Conservation (phyloP, 2,888 invertebrate genomes). For the Cepaea hortensis region DNA sequence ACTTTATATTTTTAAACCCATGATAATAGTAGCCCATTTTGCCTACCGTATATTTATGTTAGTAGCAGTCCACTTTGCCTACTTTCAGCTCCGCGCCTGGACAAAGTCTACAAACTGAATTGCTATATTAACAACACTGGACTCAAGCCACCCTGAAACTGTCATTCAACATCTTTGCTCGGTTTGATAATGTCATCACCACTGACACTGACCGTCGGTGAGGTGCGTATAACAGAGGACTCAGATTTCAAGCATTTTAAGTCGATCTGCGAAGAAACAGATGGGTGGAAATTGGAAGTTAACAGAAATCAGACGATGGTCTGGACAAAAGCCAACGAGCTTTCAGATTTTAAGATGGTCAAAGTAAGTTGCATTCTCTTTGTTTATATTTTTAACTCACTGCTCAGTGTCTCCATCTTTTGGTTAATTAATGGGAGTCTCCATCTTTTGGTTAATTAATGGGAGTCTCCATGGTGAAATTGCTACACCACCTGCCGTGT, state of each 20-base stretch:
- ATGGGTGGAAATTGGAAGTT: constrained; percentile 89
- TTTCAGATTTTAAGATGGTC: constrained; percentile 81
- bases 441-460: no score
- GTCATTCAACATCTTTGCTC: not conserved
- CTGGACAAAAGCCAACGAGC: constrained; percentile 81
- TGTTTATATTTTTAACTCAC: not conserved
- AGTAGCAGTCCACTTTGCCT: no score
- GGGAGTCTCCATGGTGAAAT: no score
- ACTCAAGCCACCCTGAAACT: no score
- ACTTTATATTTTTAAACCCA: no score
- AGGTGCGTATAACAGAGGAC: constrained; percentile 90
- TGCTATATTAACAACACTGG: no score
- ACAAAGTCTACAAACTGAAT: no score
- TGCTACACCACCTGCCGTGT: no score
- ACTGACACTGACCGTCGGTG: constrained; percentile 79
- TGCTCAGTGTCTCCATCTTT: not conserved
- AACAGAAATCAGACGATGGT: constrained; percentile 83
- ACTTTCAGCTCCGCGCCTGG: no score
- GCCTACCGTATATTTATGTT: no score
- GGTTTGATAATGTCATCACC: constrained; percentile 33
- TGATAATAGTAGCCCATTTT: no score
- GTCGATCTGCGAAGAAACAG: constrained; percentile 84
- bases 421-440: no score
- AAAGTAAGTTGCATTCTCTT: constrained; percentile 77
- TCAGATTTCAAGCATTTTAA: constrained; percentile 89